Evolutionary conservation across 2,888 invertebrate species (phyloP).

Genomic region (Eurytoma californica): DNA sequence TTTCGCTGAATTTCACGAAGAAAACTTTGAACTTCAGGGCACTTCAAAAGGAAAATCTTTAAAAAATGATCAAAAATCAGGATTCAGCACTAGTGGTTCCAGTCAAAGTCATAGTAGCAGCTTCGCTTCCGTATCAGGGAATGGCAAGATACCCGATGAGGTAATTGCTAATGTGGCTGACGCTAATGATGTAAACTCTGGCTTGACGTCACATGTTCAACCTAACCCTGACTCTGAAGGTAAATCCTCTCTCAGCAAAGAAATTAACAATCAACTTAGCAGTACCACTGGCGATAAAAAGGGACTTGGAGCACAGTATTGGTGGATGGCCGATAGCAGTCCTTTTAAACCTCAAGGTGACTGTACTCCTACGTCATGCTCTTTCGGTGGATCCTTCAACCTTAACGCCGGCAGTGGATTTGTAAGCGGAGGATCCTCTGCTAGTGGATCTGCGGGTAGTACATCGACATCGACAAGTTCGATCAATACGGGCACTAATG

Average conservation of each 20-base stretch:
- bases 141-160: constrained; percentile 51
- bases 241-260: background rate
- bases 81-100: constrained; percentile 54
- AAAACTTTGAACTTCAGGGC: constrained; percentile 56
- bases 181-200: constrained; percentile 5
- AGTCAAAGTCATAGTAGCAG: constrained; percentile 56
- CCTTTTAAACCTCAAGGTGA: constrained; percentile 59
- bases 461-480: constrained; percentile 4
- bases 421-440: background rate
- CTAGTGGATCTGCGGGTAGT: background rate
- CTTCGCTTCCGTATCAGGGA: constrained; percentile 55
- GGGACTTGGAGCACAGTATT: constrained; percentile 31
- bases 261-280: constrained; percentile 2
- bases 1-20: constrained; percentile 56
- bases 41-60: constrained; percentile 56
- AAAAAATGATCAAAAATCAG: constrained; percentile 54
- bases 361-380: constrained; percentile 55
- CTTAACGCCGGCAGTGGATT: background rate
- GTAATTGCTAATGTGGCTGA: constrained; percentile 22
- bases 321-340: constrained; percentile 59
- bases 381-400: constrained; percentile 50
- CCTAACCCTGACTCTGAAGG: constrained; percentile 53
- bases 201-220: constrained; percentile 25
- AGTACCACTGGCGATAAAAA: background rate
- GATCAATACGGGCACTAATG: constrained; percentile 8